A percentile compares a stretch with the other conserved stretches of the same genome.
These are phyloP conservation scores for Acanthaster planci DNA, from an alignment of 35 echinoderm and acorn worm species.

Conservation along the genomic window DNA sequence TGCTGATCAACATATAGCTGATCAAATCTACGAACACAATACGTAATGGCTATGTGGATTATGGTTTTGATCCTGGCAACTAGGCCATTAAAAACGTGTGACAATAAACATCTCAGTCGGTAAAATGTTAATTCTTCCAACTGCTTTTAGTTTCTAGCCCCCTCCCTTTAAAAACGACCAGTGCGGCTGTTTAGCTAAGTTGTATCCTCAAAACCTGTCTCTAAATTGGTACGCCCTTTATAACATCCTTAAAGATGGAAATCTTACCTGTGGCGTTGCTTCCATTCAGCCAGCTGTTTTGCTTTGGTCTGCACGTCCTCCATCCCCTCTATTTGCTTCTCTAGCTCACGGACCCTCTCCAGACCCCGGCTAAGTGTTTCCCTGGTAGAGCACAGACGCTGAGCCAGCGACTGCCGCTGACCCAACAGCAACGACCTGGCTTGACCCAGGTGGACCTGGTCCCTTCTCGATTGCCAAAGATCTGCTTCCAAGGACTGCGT, in stretches of 20 bases:
- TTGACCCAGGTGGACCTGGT: not conserved
- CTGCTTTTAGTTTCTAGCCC: no score
- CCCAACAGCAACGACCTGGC: not conserved
- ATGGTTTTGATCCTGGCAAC: no score
- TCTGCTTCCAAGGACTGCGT: conserved; percentile 56
- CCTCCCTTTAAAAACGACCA: no score
- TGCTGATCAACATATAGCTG: no score
- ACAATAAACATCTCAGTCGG: no score
- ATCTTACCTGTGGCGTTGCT: not conserved
- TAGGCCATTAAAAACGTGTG: no score
- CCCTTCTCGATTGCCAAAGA: conserved; percentile 47
- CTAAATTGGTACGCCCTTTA: not conserved
- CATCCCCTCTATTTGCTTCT: not conserved
- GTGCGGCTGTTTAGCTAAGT: no score
- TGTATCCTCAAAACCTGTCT: no score
- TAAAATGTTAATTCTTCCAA: no score
- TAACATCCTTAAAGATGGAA: not conserved
- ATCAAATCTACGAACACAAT: no score
- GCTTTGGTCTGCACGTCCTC: not conserved
- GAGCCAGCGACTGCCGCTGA: conserved; percentile 8
- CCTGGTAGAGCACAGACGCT: conserved; percentile 4
- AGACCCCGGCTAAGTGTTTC: conserved; percentile 15
- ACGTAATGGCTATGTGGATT: no score
- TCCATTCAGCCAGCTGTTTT: not conserved
- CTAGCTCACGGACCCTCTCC: conserved; percentile 15